Evolutionary conservation across 2,113 vertebrate genomes (phyloP), one percentile per base, ranked within the genome.

Genomic region (Pipa parva): DNA sequence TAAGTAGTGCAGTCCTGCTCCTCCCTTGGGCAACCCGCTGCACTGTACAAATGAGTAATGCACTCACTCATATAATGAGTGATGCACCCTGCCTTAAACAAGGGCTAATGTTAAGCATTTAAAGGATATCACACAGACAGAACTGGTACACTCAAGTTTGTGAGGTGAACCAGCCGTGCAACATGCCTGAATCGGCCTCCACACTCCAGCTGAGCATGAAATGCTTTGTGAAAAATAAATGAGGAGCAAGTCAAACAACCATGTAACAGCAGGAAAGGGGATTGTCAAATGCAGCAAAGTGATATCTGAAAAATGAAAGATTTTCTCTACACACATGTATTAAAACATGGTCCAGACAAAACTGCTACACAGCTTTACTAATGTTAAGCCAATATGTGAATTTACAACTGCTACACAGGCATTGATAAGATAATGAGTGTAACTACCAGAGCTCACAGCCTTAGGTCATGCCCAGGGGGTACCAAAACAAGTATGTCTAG

Each of bases 1-100:
- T 70, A 59, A n/a, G n/a, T n/a, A 67, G 63, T 33, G 67, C 66
- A 57, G 64, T 71, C 79, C 56, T 50, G 74, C 76, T 58, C 50
- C 63, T 68, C 74, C 39, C 50, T 61, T 54, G 33, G 73, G 78
- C 67, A 69, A 63, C 64, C n/a, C 63, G 64, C 45, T n/a, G 49
- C 15, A 61, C 61, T 70, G 48, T 48, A 61, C 18, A 70, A 68
- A 70, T n/a, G n/a, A n/a, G n/a, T n/a, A n/a, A n/a, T n/a, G n/a
- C n/a, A n/a, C n/a, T n/a, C n/a, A n/a, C 57, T 15, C 45, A 24
- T n/a, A 31, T 52, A 63, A 37, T 63, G 48, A 54, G 29, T 67
- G 55, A 67, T 36, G 42, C 1, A 49, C 51, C 42, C 58, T 39
- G 29, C 46, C 31, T 69, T 26, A 29, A 31, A 61, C 25, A 25